These are phyloP conservation scores for Heliconius melpomene DNA, from an alignment of 1,140 invertebrate species.

Conservation along the genomic window DNA sequence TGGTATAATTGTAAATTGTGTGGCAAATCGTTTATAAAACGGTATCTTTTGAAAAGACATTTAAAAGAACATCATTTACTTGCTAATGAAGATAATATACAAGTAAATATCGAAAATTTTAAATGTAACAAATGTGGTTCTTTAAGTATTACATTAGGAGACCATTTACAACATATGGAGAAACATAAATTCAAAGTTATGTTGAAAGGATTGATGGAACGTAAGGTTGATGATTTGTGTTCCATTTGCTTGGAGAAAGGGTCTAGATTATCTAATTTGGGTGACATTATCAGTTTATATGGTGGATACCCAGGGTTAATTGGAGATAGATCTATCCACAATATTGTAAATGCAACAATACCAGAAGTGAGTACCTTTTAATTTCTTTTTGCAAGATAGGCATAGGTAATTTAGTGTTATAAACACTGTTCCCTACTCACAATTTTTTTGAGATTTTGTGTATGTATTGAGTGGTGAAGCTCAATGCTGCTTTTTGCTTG, in stretches of 20 bases:
- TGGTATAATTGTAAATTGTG: conserved; percentile 69
- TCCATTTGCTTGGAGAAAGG: conserved; percentile 59
- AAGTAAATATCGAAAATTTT: conserved; percentile 32
- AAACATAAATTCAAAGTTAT: conserved; percentile 71
- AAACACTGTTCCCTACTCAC: no score
- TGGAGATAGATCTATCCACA: conserved; percentile 56
- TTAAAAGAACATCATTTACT: conserved; percentile 40
- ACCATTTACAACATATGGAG: conserved; percentile 68
- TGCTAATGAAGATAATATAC: conserved; percentile 18
- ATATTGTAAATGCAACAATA: conserved; percentile 57
- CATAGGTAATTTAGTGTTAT: no score
- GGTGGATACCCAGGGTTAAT: conserved; percentile 59
- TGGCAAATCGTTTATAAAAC: conserved; percentile 68
- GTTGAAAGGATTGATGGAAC: conserved; percentile 58
- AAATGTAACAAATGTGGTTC: conserved; percentile 58
- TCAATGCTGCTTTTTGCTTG: no score
- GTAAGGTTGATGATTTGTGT: conserved; percentile 60
- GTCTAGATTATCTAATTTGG: conserved; percentile 49
- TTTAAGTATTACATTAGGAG: conserved; percentile 41
- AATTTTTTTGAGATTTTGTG: no score
- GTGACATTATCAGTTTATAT: conserved; percentile 59
- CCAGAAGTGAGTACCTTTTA: conserved; percentile 64
- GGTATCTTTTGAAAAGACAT: conserved; percentile 56
- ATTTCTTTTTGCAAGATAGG: background rate
- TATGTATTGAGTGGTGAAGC: no score